Evolutionary conservation across 2,113 vertebrate species (phyloP).

Genomic region (Noctilio leporinus): DNA sequence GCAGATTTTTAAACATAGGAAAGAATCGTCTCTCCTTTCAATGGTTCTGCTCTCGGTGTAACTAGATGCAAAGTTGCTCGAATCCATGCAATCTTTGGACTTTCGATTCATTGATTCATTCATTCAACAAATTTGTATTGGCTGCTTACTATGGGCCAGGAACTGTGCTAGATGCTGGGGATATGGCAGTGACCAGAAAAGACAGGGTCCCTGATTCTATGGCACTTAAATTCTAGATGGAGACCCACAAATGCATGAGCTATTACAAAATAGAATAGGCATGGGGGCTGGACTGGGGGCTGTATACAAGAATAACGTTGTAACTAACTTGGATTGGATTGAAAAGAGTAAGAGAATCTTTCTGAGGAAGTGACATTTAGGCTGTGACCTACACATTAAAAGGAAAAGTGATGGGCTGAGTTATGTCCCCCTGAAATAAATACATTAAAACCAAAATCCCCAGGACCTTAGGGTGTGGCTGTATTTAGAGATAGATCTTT

Average conservation of each 20-base stretch:
- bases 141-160: neutral
- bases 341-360: neutral
- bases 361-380: neutral
- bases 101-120: neutral
- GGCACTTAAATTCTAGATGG: neutral
- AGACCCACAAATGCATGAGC: neutral
- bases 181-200: neutral
- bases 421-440: neutral
- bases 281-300: neutral
- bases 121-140: neutral
- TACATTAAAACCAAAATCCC: neutral
- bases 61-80: neutral
- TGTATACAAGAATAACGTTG: neutral
- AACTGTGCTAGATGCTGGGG: neutral
- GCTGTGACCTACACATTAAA: neutral
- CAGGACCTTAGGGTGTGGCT: neutral
- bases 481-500: neutral
- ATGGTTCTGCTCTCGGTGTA: neutral
- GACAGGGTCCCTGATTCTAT: neutral
- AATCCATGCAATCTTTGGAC: neutral
- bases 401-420: neutral
- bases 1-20: constrained; percentile 25
- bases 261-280: neutral
- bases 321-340: neutral
- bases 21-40: neutral